Conservation (phyloP, 2,888 invertebrate species). For the Ormyrus rosae region DNA sequence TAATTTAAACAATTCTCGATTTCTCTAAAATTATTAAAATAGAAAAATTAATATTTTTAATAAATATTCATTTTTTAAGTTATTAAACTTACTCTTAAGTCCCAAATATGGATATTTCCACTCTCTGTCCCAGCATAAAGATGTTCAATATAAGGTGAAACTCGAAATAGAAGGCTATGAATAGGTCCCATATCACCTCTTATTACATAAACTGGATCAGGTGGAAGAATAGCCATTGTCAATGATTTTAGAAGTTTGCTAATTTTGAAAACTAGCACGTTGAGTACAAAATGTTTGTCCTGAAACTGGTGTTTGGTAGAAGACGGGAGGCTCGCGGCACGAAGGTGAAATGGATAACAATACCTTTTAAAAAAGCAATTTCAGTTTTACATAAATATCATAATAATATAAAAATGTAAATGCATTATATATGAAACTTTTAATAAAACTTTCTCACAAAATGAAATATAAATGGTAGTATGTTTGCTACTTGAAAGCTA, state of each 20-base stretch:
- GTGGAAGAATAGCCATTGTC: constrained; percentile 82
- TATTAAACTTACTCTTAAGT: constrained; percentile 81
- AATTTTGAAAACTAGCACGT: neutral
- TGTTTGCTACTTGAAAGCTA: no score
- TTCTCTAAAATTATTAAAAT: constrained; percentile 79
- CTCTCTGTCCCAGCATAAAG: constrained; percentile 85
- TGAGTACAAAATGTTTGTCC: neutral
- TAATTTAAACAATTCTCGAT: constrained; percentile 83
- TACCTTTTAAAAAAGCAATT: constrained; percentile 23
- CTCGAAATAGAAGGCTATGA: constrained; percentile 82
- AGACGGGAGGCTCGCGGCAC: constrained; percentile 62
- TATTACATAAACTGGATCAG: constrained; percentile 86
- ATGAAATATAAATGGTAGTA: no score
- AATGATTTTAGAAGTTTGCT: constrained; percentile 1
- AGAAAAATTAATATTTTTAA: constrained; percentile 10
- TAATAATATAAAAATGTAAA: no score
- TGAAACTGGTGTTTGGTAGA: constrained; percentile 54
- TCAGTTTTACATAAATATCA: no score
- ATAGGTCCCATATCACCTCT: constrained; percentile 85
- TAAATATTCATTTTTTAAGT: constrained; percentile 1
- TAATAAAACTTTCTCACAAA: no score
- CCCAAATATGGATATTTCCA: constrained; percentile 87
- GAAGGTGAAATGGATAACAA: constrained; percentile 43
- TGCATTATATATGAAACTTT: no score
- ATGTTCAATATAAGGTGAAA: constrained; percentile 74